Conservation (phyloP, 2,113 vertebrate genomes). For the Talpa occidentalis region DNA sequence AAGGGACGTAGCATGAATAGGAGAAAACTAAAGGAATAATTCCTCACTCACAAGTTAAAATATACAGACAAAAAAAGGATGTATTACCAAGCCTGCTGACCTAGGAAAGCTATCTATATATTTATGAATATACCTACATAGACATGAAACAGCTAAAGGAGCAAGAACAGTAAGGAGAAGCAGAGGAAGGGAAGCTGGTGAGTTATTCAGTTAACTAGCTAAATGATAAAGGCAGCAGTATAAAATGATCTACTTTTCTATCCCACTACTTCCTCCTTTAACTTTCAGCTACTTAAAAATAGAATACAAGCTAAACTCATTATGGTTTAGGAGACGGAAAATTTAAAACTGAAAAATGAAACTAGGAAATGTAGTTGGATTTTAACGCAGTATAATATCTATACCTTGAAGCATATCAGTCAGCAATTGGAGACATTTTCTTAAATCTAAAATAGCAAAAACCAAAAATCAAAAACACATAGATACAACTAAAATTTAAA, state of each 20-base stretch:
- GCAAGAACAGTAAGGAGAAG: neutral
- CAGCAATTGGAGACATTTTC: neutral
- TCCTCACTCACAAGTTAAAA: neutral
- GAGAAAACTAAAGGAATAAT: neutral
- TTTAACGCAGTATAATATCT: slow-evolving; percentile 28
- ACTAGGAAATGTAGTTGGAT: neutral
- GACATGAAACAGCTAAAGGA: neutral
- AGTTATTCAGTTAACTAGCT: neutral
- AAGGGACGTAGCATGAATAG: neutral
- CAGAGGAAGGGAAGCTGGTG: neutral
- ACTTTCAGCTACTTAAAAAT: slow-evolving; percentile 40
- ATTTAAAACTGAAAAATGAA: neutral
- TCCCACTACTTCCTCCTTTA: neutral
- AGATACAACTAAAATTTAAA: no score
- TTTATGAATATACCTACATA: neutral
- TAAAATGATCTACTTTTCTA: neutral
- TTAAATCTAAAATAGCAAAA: slow-evolving; percentile 44
- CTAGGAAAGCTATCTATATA: neutral
- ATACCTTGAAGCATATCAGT: neutral
- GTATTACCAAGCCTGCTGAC: neutral
- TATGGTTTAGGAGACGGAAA: neutral
- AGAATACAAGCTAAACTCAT: neutral
- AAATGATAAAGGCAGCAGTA: neutral
- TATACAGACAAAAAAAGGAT: neutral
- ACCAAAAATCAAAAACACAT: neutral